Evolutionary conservation across 2,113 vertebrate species (phyloP).

Genomic region (Saccopteryx bilineata): DNA sequence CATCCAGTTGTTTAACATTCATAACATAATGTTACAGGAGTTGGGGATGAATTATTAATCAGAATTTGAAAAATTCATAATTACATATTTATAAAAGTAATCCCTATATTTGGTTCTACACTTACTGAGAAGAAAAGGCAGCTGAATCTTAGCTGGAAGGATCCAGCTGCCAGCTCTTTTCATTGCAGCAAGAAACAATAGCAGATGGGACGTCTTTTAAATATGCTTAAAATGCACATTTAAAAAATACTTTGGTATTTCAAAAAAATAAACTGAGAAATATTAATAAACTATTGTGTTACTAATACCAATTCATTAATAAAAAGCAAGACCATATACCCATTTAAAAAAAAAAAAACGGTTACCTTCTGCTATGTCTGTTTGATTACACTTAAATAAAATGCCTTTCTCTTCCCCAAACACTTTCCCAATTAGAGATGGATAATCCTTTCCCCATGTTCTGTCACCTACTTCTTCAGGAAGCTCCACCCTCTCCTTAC

Average conservation of each 20-base stretch:
- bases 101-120: constrained; percentile 73
- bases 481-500: not conserved
- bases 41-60: constrained; percentile 82
- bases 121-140: constrained; percentile 67
- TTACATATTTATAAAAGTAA: constrained; percentile 84
- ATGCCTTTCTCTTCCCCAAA: not conserved
- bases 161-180: constrained; percentile 72
- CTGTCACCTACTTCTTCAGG: not conserved
- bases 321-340: not conserved
- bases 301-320: constrained; percentile 29
- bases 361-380: not conserved
- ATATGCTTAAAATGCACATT: constrained; percentile 68
- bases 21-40: constrained; percentile 74
- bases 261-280: constrained; percentile 58
- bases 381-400: not conserved
- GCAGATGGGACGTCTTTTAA: constrained; percentile 70
- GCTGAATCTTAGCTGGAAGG: constrained; percentile 65
- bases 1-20: constrained; percentile 79
- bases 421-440: not conserved
- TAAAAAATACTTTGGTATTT: constrained; percentile 62
- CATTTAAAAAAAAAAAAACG: not conserved
- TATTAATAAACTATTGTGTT: constrained; percentile 60
- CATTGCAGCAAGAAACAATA: constrained; percentile 64
- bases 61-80: constrained; percentile 77
- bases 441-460: not conserved